A percentile compares a stretch with the other conserved stretches of the same genome.
Conservation (phyloP, 1,140 invertebrate species). For the Zeugodacus cucurbitae region DNA sequence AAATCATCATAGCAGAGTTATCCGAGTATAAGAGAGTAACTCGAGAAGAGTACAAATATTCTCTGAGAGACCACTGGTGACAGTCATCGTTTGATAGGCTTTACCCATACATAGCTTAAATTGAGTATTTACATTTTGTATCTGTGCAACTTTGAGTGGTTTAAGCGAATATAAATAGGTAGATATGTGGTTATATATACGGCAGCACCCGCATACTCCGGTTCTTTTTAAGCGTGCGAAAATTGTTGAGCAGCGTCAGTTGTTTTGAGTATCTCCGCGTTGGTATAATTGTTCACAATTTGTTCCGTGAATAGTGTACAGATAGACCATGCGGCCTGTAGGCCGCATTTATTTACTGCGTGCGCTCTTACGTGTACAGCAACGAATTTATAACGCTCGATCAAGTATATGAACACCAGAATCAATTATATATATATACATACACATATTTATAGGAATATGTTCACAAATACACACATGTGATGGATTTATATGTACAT, state of each 20-base stretch:
- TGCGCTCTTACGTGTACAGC: neutral
- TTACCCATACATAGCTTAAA: neutral
- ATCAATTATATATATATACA: neutral
- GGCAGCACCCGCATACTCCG: neutral
- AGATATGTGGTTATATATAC: neutral
- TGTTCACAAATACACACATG: neutral
- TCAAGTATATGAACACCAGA: neutral
- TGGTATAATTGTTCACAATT: neutral
- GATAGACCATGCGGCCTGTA: neutral
- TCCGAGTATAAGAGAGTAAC: neutral
- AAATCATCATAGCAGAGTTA: too few species aligned
- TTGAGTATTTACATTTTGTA: neutral
- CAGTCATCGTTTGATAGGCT: neutral
- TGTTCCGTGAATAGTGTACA: neutral
- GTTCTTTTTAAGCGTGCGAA: slow-evolving; percentile 10
- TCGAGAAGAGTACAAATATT: neutral
- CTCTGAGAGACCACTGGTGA: neutral
- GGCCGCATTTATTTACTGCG: neutral
- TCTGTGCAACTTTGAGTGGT: neutral
- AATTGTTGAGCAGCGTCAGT: slow-evolving; percentile 18
- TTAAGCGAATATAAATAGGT: neutral
- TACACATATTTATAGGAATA: neutral
- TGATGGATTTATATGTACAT: too few species aligned
- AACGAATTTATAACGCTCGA: neutral
- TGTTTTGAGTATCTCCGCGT: slow-evolving; percentile 5